Evolutionary conservation across 2,113 vertebrate species (phyloP).

Genomic region (Lepisosteus osseus): DNA sequence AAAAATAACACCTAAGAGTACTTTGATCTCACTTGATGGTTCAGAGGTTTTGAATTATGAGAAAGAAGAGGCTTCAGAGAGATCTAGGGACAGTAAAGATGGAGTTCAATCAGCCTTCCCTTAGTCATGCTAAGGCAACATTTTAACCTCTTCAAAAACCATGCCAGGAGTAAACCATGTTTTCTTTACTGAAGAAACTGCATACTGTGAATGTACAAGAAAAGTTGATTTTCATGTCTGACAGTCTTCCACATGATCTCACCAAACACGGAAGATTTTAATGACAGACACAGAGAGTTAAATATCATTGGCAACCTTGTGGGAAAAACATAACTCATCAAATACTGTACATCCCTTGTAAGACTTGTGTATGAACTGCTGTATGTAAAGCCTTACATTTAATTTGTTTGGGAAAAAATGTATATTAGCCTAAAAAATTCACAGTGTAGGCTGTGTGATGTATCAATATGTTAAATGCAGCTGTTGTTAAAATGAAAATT

Average conservation of each 20-base stretch:
- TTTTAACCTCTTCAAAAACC: constrained; percentile 51
- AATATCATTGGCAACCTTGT: too few species aligned
- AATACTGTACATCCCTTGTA: too few species aligned
- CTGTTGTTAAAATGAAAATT: too few species aligned
- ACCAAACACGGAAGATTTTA: constrained; percentile 59
- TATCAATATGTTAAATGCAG: too few species aligned
- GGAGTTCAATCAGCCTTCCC: constrained; percentile 55
- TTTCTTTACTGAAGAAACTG: constrained; percentile 29
- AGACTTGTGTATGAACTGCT: too few species aligned
- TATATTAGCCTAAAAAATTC: too few species aligned
- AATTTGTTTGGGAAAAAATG: too few species aligned
- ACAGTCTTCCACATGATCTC: constrained; percentile 43
- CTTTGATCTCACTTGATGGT: constrained; percentile 47
- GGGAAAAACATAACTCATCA: too few species aligned
- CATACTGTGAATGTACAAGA: constrained; percentile 44
- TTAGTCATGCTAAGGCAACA: constrained; percentile 44
- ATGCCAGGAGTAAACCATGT: constrained; percentile 50
- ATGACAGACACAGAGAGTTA: constrained; percentile 52
- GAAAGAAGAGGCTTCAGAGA: constrained; percentile 40
- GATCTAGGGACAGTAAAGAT: constrained; percentile 50
- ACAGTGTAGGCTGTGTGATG: too few species aligned
- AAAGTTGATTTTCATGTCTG: constrained; percentile 62
- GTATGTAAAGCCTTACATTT: too few species aligned
- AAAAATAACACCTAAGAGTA: constrained; percentile 38
- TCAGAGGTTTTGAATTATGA: constrained; percentile 33